These are phyloP conservation scores for Parnassius orleans DNA, from an alignment of 2,888 invertebrate species.

Conservation along the genomic window DNA sequence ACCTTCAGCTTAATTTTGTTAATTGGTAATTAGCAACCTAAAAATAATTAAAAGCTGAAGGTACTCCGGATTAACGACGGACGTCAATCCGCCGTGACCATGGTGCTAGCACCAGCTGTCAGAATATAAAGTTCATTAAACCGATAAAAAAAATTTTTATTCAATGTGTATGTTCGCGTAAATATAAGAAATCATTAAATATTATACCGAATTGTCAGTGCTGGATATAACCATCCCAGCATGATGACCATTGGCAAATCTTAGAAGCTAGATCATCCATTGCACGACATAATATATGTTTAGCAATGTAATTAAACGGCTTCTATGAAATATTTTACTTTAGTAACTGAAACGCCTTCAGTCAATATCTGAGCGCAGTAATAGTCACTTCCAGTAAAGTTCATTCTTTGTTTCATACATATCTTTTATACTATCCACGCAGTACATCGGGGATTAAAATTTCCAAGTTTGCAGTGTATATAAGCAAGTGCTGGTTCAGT, in stretches of 20 bases:
- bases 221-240: background rate
- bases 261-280: background rate
- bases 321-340: background rate
- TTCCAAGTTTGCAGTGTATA: constrained; percentile 1
- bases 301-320: background rate
- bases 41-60: too few relatives aligned
- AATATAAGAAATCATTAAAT: too few relatives aligned
- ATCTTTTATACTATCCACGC: background rate
- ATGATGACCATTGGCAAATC: too few relatives aligned
- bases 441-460: constrained; percentile 7
- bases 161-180: too few relatives aligned
- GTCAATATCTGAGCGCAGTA: too few relatives aligned
- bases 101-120: too few relatives aligned
- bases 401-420: background rate
- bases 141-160: too few relatives aligned
- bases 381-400: background rate
- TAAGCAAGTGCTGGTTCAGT: background rate
- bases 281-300: background rate
- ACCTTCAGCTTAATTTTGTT: too few relatives aligned
- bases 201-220: background rate
- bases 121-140: too few relatives aligned
- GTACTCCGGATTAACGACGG: too few relatives aligned
- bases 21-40: too few relatives aligned
- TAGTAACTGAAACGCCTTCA: background rate
- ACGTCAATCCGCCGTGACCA: too few relatives aligned